These are phyloP conservation scores for Morus bassanus DNA, from an alignment of 2,797 vertebrate species.

Conservation along the genomic window DNA sequence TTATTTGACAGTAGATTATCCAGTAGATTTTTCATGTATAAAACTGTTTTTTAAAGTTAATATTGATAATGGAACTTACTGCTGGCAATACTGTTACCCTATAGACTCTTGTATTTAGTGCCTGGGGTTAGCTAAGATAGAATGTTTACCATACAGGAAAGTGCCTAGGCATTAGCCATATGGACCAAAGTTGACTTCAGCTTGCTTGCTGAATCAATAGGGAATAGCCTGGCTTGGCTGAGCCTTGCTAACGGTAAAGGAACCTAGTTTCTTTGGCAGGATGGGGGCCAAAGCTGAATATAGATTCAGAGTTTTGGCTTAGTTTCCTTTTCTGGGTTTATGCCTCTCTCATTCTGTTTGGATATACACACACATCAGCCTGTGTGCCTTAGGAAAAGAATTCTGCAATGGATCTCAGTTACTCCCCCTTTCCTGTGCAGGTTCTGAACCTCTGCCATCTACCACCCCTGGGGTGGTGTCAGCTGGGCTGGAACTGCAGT, in stretches of 20 bases:
- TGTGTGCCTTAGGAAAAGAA: background rate
- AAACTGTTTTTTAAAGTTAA: background rate
- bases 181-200: background rate
- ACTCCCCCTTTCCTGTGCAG: background rate
- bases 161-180: background rate
- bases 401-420: background rate
- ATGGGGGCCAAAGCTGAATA: background rate
- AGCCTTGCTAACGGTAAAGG: background rate
- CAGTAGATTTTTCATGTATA: background rate
- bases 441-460: background rate
- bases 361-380: background rate
- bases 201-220: background rate
- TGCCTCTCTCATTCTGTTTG: background rate
- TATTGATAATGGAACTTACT: background rate
- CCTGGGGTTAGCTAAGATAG: background rate
- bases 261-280: background rate
- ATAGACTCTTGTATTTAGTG: background rate
- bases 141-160: background rate
- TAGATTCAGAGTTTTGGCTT: background rate
- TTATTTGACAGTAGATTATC: background rate
- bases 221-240: background rate
- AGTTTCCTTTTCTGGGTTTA: background rate
- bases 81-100: background rate
- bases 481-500: background rate
- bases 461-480: background rate